Evolutionary conservation across 2,797 vertebrate species (phyloP).

Genomic region (Lagocephalus sceleratus): DNA sequence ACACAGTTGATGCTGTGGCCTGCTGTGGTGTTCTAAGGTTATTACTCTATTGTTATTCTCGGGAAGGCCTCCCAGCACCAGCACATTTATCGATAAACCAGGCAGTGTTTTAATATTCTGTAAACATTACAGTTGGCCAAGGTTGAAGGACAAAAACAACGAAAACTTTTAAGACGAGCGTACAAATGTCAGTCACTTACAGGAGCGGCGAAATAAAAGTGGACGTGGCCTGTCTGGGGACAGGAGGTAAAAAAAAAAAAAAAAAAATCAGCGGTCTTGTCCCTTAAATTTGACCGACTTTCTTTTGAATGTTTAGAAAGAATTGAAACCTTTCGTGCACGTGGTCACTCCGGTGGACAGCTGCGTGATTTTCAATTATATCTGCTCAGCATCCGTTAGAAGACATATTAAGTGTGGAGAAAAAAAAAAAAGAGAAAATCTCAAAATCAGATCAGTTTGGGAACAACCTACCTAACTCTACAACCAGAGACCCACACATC

Average conservation of each 20-base stretch:
- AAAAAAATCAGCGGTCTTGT: constrained; percentile 28
- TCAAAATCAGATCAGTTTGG: no score
- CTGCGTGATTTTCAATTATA: no score
- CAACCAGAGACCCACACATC: no score
- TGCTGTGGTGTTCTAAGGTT: constrained; percentile 11
- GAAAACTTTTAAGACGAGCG: constrained; percentile 9
- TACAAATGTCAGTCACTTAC: constrained; percentile 4
- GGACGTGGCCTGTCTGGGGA: background rate
- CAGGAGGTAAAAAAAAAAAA: constrained; percentile 11
- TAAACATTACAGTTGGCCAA: constrained; percentile 52
- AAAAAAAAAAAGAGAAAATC: no score
- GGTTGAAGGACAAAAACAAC: constrained; percentile 7
- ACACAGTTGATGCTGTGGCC: no score
- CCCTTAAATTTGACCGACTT: constrained; percentile 18
- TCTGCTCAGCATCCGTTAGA: no score
- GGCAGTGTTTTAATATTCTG: constrained; percentile 61
- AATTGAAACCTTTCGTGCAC: no score
- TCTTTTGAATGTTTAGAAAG: constrained; percentile 37
- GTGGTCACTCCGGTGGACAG: no score
- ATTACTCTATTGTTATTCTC: constrained; percentile 10
- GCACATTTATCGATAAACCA: constrained; percentile 27
- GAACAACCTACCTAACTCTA: no score
- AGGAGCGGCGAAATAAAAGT: background rate
- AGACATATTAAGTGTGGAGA: no score
- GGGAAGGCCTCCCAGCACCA: constrained; percentile 42